Evolutionary conservation across 2,113 vertebrate genomes (phyloP), one percentile per base, ranked within the genome.

Genomic region (Morphnarchus princeps): DNA sequence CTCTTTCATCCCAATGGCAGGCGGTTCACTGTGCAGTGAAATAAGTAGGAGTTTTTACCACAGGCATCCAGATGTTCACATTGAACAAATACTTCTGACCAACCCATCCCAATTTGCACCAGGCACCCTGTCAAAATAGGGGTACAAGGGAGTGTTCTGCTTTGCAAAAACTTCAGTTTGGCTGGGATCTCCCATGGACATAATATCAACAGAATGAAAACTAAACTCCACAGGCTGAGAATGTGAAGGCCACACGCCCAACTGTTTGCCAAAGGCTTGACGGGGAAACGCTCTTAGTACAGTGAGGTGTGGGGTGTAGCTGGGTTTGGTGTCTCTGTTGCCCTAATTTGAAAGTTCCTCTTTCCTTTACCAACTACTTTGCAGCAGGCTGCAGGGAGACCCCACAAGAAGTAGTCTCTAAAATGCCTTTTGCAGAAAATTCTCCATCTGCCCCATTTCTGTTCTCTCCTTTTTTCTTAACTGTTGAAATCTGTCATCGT

Each of bases 41-140:
- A 5, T 5, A 18, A 89, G 83, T 11, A n/a, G 95, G 93, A 96
- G 93, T 14, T 85, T 62, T 55, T 31, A 69, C 95, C 91, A 67
- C 93, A 91, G 93, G 87, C 84, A 94, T 95, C 90, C 96, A 95
- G 92, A 94, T 95, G 95, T 94, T 96, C 40, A 20, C 93, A 89
- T 29, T 26, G 90, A 87, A 38, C 62, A 54, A 82, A 89, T 40
- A 49, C 55, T 91, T 62, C 0, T 65, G 80, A 82, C 54, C 82
- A 21, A 9, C 77, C 81, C 93, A 24, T 28, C 78, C 92, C 63
- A 26, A 5, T 4, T 69, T 90, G 85, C 90, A 93, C 34, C 90
- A 58, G 87, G 78, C 40, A 25, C 9, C 17, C 92, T 42, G 78
- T 42, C 82, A 49, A 29, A 25, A 7, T 0, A 12, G 49, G 63